Evolutionary conservation across 2,888 invertebrate genomes (phyloP), one percentile per base, ranked within the genome.

Genomic region (Chrysolina haemoptera): DNA sequence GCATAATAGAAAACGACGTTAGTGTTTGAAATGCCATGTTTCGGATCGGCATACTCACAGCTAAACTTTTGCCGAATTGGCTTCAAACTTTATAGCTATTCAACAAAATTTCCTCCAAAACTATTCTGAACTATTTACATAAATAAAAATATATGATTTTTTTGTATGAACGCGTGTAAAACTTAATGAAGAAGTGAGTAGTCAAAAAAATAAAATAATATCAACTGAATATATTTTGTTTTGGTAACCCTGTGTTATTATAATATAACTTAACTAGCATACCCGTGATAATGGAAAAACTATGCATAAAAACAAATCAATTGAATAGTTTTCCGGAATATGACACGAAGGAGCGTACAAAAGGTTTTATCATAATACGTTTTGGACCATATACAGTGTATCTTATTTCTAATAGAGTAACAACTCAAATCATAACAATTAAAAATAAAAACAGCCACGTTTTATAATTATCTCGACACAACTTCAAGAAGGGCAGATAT

Each of bases 191-290:
- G 66, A 65, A 71, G 62, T 65, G 70, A 63, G 8, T 71, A 64
- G 76, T 73, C 63, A 69, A 73, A 76, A n/a, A 76, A 75, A 69
- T 55, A 20, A 81, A 78, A 68, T 68, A 72, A 79, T 80, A 79
- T 79, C 71, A 82, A 83, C 80, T 84, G 80, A 74, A 74, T 74
- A 73, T 74, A 74, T 71, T 79, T 80, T 79, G 78, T 77, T 82
- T 74, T 84, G 84, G 84, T 84, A 85, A 87, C 86, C 87, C 86
- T 86, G 87, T 86, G 81, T 83, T 79, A 82, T 79, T 68, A 79
- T 75, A 78, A 79, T 71, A 77, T 76, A 79, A 78, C 77, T 76
- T 79, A 81, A 82, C 76, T 80, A 81, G 79, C 80, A 79, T 74
- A 76, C 43, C 63, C 75, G 73, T 73, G 73, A 79, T 70, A 76